Base-by-base conservation (phyloP, 2,888 invertebrate genomes). In the Cryptus viduatorius region DNA sequence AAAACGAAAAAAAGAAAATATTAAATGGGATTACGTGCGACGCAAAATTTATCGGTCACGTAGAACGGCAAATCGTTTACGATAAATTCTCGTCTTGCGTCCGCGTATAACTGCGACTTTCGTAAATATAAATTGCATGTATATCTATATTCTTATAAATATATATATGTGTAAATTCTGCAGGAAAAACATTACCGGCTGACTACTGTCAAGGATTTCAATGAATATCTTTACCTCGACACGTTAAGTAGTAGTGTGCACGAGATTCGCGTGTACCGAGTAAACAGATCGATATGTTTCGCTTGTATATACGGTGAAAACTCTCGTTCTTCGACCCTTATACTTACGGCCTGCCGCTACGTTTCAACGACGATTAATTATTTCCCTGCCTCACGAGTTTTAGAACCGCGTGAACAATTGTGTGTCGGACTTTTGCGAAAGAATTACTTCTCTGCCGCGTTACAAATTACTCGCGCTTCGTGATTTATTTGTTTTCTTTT, bases 231-330 rank as follows among this genome's bases (percentile, higher is more conserved):
- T 56, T 59, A 24, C 42, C 61, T 42, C 37, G n/a, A 8, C 12
- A 14, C 31, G 37, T 31, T 5, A 46, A 56, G 56, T 37, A 56
- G 29, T 31, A 2, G 61, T 31, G 61, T 4, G 29, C 14, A 31
- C 44, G 46, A 37, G 61, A 61, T 77, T 77, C 64, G 65, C 71
- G 82, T 82, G 65, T 72, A 65, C 53, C 72, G 71, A 12, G 72
- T 67, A 77, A 72, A 73, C 69, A 78, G 16, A 78, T 78, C 71
- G 72, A 82, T 78, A 67, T 44, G 42, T 78, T 68, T 44, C 1
- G 29, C 64, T 14, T 59, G 31, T 67, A 16, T 68, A 29, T 16
- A 3, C 61, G 12, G 24, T 29, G 50, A 19, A 14, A 37, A 37
- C 4, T 37, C 37, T 56, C 53, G 50, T 65, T 71, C 24, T 29